Percentiles rank a stretch among this genome's conserved stretches.
Conservation (phyloP, 1,140 invertebrate genomes). For the Marisa cornuarietis region DNA sequence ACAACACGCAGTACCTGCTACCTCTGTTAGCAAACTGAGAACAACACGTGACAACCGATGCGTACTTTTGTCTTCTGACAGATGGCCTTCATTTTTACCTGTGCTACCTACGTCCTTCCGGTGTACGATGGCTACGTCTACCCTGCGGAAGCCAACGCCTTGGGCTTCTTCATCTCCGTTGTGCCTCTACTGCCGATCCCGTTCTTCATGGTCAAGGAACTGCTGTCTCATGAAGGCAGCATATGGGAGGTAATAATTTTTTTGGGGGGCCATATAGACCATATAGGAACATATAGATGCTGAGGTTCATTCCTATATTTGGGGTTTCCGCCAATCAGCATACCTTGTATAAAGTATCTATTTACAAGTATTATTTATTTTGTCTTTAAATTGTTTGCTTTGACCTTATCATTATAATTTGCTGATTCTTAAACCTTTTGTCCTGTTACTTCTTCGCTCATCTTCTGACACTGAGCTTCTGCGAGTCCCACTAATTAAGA, state of each 20-base stretch:
- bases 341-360: no score
- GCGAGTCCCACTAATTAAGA: no score
- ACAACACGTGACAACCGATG: background rate
- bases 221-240: constrained; percentile 32
- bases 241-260: constrained; percentile 44
- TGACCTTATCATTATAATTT: no score
- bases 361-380: no score
- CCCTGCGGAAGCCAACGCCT: constrained; percentile 48
- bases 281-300: no score
- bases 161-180: constrained; percentile 43
- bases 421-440: no score
- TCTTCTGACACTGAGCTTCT: no score
- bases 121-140: constrained; percentile 56
- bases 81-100: constrained; percentile 78
- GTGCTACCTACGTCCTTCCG: constrained; percentile 72
- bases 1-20: background rate
- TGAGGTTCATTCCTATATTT: no score
- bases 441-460: no score
- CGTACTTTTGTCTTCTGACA: constrained; percentile 63
- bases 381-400: no score
- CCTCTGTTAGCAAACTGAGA: background rate
- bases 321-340: no score
- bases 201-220: constrained; percentile 35
- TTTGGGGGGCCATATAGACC: no score
- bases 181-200: constrained; percentile 49